phyloP scores from a whole-genome alignment of 2,888 invertebrate genomes.

The Philopedon plagiatum region DNA sequence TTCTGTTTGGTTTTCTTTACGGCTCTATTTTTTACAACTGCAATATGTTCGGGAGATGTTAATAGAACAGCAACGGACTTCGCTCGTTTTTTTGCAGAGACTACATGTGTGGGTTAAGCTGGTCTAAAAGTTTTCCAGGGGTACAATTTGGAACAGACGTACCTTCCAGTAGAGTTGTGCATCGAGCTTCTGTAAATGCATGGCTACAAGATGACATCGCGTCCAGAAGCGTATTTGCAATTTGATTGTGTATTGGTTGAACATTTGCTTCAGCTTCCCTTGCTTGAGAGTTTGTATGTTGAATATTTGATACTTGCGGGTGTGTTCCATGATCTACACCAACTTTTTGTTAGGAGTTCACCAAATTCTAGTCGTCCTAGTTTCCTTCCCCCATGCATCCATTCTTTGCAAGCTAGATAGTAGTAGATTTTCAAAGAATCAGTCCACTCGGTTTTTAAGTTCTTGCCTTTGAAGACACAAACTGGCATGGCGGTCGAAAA shows the following conservation, averaged over 20 bases:
- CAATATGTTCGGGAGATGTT: constrained; percentile 10
- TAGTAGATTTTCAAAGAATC: no score
- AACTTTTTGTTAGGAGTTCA: no score
- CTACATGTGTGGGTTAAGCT: constrained; percentile 13
- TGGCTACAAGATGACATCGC: constrained; percentile 3
- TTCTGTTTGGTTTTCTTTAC: neutral
- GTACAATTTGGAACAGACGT: constrained; percentile 2
- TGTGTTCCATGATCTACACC: no score
- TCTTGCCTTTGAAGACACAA: constrained; percentile 50
- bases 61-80: constrained; percentile 15
- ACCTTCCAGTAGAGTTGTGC: constrained; percentile 1
- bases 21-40: neutral
- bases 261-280: neutral
- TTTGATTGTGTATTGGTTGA: neutral
- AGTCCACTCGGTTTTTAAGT: constrained; percentile 45
- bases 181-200: constrained; percentile 3
- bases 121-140: constrained; percentile 23
- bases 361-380: no score
- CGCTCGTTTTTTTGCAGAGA: constrained; percentile 12
- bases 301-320: no score
- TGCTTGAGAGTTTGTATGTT: no score
- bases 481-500: constrained; percentile 47
- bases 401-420: no score
- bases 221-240: neutral
- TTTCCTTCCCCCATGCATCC: no score